A percentile compares a stretch with the other conserved stretches of the same genome.
These are phyloP conservation scores for Barnardius zonarius DNA, from an alignment of 2,113 vertebrate species.

Conservation along the genomic window DNA sequence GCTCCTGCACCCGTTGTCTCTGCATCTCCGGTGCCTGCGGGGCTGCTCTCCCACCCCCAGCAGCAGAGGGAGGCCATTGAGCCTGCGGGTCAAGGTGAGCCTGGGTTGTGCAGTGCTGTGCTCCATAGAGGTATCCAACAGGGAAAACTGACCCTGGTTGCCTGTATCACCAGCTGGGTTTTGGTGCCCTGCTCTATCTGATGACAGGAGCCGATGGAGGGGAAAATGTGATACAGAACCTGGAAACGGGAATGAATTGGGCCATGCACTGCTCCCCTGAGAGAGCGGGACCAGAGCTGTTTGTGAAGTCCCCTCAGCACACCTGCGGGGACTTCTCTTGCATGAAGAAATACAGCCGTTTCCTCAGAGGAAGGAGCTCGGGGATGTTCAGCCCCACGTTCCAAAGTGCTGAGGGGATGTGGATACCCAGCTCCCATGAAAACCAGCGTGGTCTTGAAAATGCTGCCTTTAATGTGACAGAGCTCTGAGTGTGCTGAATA, in stretches of 20 bases:
- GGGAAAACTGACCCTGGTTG: not conserved
- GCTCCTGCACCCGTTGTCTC: not conserved
- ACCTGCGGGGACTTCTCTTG: not conserved
- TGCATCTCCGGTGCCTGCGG: rapidly evolving
- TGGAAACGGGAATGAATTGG: rapidly evolving
- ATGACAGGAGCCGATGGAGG: not conserved
- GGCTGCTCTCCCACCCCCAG: not conserved
- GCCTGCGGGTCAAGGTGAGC: not conserved
- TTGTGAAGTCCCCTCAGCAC: not conserved
- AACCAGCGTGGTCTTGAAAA: not conserved
- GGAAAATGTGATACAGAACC: rapidly evolving
- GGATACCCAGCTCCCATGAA: not conserved
- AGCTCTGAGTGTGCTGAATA: not conserved
- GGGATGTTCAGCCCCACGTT: not conserved
- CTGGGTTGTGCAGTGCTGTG: rapidly evolving
- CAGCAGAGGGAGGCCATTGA: not conserved
- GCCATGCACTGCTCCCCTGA: not conserved
- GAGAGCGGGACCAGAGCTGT: rapidly evolving
- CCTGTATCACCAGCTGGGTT: rapidly evolving
- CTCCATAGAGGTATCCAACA: not conserved
- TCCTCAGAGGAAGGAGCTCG: slow-evolving; percentile 8
- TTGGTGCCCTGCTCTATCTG: not conserved
- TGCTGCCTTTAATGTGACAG: not conserved
- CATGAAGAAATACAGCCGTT: not conserved
- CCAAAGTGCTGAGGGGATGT: not conserved